Evolutionary conservation across 53 echinoderm and acorn worm species (phyloP).

Genomic region (Echinarachnius parma): DNA sequence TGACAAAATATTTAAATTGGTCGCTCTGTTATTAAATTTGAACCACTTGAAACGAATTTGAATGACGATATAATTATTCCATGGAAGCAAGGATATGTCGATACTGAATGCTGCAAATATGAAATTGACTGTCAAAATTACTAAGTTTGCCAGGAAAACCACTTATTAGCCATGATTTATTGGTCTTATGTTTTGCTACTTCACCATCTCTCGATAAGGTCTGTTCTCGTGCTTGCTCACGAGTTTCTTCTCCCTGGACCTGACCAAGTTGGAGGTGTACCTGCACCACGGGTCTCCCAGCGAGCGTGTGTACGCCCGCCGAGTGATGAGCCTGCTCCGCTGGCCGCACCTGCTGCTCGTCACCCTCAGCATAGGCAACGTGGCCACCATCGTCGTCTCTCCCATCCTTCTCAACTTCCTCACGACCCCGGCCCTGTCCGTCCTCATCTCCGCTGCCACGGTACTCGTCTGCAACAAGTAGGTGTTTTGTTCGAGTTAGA

Average conservation of each 20-base stretch:
- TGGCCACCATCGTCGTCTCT: conserved; percentile 64
- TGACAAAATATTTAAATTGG: too few relatives aligned
- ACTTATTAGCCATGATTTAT: too few relatives aligned
- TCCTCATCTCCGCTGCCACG: conserved; percentile 60
- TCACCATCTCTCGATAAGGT: conserved; percentile 27
- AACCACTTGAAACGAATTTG: too few relatives aligned
- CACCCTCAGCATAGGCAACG: conserved; percentile 68
- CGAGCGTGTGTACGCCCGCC: conserved; percentile 55
- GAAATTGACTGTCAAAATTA: too few relatives aligned
- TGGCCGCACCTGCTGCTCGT: conserved; percentile 66
- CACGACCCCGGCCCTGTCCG: conserved; percentile 47
- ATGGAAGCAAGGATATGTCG: too few relatives aligned
- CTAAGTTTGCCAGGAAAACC: too few relatives aligned
- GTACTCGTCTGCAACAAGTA: conserved; percentile 76
- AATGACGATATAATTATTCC: too few relatives aligned
- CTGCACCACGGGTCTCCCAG: conserved; percentile 37
- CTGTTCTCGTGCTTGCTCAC: conserved; percentile 74
- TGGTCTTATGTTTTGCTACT: too few relatives aligned
- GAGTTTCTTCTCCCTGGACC: conserved; percentile 69
- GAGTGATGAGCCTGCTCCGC: conserved; percentile 58
- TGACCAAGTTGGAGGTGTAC: conserved; percentile 64
- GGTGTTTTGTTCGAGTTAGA: conserved; percentile 21
- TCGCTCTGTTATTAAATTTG: too few relatives aligned
- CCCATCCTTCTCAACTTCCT: conserved; percentile 58
- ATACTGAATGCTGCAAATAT: too few relatives aligned